Evolutionary conservation across 2,888 invertebrate species (phyloP), one percentile per base, ranked within the genome.

Genomic region (Idaea aversata): DNA sequence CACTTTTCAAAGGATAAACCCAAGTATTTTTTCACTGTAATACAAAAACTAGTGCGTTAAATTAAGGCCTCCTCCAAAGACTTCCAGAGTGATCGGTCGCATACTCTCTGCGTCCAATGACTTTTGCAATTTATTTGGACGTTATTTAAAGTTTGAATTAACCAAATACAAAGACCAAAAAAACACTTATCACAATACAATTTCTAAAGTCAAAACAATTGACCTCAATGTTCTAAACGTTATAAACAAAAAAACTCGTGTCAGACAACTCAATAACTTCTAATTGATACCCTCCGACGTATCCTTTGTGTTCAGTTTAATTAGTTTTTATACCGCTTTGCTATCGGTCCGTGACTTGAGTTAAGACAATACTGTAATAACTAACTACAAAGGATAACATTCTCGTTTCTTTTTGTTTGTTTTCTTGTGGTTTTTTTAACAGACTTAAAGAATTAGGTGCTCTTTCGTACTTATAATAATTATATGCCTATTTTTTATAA

Each of bases 251-350:
- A 38, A 47, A 47, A 7, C 10, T 47, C 47, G 47, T 47, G 47
- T 47, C 47, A 47, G 47, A 47, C 47, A 77, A 78, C 75, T 78
- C 75, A 75, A 71, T 77, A 72, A 74, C 7, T 47, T 47, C 10
- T 47, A 47, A 47, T 47, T 73, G 73, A 72, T 70, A 73, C 71
- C 71, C 74, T 67, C 65, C 71, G 64, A 68, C 70, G 65, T 72
- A 74, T 77, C 80, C 80, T 82, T 80, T 82, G 77, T 79, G 69
- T 73, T 73, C 63, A 65, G 63, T 81, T 82, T 80, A 81, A 82
- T 82, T 82, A 80, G 77, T 80, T 82, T 81, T 82, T 81, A 81
- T 78, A 73, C 66, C 62, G 63, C 62, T 62, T 65, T 65, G 67
- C 70, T 68, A 72, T 36, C 70, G 70, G 61, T 36, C 65, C 69